phyloP scores from a whole-genome alignment of 2,113 vertebrate species.

The Cinclus cinclus region DNA sequence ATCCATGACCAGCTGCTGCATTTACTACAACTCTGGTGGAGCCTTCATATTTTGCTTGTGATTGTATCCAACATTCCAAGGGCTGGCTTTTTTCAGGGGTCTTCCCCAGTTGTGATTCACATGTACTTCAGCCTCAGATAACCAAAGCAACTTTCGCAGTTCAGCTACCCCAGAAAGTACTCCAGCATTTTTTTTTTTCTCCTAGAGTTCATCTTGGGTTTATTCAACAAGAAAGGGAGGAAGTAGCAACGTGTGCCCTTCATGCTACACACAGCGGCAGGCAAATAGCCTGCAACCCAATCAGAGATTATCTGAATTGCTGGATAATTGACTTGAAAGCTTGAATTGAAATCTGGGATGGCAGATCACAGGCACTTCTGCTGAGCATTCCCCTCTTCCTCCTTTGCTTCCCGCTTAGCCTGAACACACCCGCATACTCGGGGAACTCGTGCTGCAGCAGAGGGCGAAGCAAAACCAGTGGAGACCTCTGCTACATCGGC shows the following conservation, averaged over 20 bases:
- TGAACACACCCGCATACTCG: rapidly evolving
- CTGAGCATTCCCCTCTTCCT: background rate
- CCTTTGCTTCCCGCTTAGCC: background rate
- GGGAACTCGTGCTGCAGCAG: background rate
- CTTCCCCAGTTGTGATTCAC: background rate
- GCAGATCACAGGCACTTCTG: background rate
- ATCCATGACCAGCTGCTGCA: background rate
- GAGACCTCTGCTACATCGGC: background rate
- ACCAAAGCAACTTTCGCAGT: background rate
- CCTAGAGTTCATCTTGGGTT: background rate
- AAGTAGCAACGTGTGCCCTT: background rate
- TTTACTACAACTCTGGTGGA: background rate
- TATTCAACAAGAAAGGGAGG: background rate
- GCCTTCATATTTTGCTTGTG: background rate
- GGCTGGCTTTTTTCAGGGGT: background rate
- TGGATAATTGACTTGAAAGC: background rate
- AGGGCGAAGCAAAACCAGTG: background rate
- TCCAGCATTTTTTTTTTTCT: background rate
- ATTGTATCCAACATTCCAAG: background rate
- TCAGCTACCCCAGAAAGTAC: background rate
- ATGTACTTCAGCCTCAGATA: background rate
- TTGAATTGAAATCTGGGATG: background rate
- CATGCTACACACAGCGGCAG: background rate
- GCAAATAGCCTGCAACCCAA: background rate
- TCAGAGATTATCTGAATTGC: background rate